Evolutionary conservation across 2,113 vertebrate species (phyloP).

Genomic region (Podilymbus podiceps): DNA sequence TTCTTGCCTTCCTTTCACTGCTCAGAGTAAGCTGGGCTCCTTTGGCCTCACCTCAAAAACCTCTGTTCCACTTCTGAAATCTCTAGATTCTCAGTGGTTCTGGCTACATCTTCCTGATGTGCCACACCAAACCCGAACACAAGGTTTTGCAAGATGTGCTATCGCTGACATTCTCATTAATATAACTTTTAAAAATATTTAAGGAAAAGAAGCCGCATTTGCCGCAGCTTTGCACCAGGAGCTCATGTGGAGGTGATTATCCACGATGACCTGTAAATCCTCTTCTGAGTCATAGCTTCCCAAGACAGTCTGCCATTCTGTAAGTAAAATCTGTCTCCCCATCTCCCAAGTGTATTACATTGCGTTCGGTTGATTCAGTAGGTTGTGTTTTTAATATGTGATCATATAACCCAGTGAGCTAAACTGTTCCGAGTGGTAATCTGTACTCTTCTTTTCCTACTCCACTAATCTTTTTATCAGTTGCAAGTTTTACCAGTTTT

Average conservation of each 20-base stretch:
- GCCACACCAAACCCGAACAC: neutral
- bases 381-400: neutral
- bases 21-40: neutral
- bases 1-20: neutral
- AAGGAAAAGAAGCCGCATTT: neutral
- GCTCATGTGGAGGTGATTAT: neutral
- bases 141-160: neutral
- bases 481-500: neutral
- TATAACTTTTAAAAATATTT: neutral
- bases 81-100: neutral
- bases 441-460: neutral
- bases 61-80: neutral
- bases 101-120: neutral
- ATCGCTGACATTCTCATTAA: neutral
- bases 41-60: neutral
- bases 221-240: neutral
- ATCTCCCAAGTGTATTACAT: neutral
- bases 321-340: neutral
- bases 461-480: neutral
- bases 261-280: neutral
- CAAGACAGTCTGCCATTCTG: neutral
- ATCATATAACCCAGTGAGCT: neutral
- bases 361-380: neutral
- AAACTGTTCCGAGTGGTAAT: neutral
- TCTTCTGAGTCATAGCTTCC: neutral